Percentiles rank a stretch among this genome's conserved stretches.
These are phyloP conservation scores for Coptotermes formosanus DNA, from an alignment of 1,140 invertebrate genomes.

Conservation along the genomic window DNA sequence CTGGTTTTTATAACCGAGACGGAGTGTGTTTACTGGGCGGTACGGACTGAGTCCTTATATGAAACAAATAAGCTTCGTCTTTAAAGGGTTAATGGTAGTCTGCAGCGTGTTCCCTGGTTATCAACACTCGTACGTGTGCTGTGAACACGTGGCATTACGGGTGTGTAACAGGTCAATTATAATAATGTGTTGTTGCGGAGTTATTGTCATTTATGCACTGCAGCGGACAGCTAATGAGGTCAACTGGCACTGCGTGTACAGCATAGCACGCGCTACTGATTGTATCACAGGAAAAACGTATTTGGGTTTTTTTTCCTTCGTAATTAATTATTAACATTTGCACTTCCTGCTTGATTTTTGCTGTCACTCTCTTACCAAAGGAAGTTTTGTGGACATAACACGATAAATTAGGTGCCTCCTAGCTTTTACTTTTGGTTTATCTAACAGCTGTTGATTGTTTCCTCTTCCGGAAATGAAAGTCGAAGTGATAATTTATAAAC, in stretches of 20 bases:
- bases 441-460: not conserved
- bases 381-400: not conserved
- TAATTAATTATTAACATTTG: not conserved
- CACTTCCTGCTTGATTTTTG: not conserved
- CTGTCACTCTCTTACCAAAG: not conserved
- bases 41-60: too few species aligned
- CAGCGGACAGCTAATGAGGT: not conserved
- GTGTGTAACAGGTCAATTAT: too few species aligned
- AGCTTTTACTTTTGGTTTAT: not conserved
- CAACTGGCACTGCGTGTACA: not conserved
- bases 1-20: too few species aligned
- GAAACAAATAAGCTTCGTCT: too few species aligned
- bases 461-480: not conserved
- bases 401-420: not conserved
- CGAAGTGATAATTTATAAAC: not conserved
- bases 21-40: too few species aligned
- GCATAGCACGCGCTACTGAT: not conserved
- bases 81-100: too few species aligned
- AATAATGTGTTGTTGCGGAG: too few species aligned
- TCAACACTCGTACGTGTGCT: too few species aligned
- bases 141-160: too few species aligned
- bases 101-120: too few species aligned
- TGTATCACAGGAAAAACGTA: not conserved
- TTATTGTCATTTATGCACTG: not conserved
- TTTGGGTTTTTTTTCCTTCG: not conserved